These are phyloP conservation scores for Pteronura brasiliensis DNA, from an alignment of 2,113 vertebrate species.

Conservation along the genomic window DNA sequence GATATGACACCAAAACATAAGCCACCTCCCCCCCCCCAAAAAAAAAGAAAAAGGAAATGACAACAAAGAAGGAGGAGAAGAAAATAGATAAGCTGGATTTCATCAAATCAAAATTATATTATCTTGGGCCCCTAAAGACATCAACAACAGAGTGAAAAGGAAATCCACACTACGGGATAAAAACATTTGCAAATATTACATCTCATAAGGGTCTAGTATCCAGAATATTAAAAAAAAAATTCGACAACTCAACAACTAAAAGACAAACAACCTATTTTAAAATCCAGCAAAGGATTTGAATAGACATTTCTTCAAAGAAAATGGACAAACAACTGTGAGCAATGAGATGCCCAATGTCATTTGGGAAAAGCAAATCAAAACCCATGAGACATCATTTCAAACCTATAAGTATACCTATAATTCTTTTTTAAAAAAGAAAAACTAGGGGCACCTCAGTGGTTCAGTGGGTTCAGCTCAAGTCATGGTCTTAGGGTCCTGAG, in stretches of 20 bases:
- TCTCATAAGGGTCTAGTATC: neutral
- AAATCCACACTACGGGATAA: neutral
- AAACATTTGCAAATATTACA: neutral
- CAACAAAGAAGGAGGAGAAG: no score
- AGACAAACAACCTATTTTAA: neutral
- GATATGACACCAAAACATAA: neutral
- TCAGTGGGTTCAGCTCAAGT: no score
- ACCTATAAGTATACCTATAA: neutral
- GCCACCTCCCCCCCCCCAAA: no score
- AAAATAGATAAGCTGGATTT: neutral
- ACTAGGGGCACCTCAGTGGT: no score
- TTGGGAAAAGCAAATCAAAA: neutral
- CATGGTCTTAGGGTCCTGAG: no score
- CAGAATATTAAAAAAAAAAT: neutral
- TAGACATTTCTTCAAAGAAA: neutral
- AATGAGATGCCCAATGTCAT: neutral
- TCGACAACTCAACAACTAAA: neutral
- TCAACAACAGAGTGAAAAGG: neutral
- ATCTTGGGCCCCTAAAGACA: neutral
- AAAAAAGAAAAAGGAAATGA: no score
- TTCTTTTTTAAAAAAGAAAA: neutral
- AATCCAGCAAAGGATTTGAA: neutral
- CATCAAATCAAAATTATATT: neutral
- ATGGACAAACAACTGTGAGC: neutral
- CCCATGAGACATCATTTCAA: neutral